Evolutionary conservation across 2,797 vertebrate genomes (phyloP).

Genomic region (Acrossocheilus fasciatus): DNA sequence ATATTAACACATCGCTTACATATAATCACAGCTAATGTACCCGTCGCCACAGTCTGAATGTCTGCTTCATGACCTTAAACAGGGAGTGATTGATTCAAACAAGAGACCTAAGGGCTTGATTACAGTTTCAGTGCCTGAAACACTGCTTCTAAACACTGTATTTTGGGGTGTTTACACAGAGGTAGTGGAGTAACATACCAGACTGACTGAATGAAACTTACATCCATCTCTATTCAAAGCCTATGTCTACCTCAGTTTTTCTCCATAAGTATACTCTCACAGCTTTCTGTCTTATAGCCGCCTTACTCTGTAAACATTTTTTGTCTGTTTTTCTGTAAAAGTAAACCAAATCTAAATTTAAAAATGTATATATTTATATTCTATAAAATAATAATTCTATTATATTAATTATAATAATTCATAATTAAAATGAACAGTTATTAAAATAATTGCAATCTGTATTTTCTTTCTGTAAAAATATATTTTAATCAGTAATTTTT

Average conservation of each 20-base stretch:
- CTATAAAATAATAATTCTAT: too few relatives aligned
- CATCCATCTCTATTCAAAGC: not conserved
- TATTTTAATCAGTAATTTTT: not conserved
- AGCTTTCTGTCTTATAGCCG: not conserved
- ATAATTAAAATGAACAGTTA: too few relatives aligned
- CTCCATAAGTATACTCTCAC: not conserved
- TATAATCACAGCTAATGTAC: constrained; percentile 55
- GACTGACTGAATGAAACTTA: not conserved
- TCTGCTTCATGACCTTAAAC: constrained; percentile 61
- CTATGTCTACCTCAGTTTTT: too few relatives aligned
- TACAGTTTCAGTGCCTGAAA: constrained; percentile 26
- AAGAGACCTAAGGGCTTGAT: constrained; percentile 38
- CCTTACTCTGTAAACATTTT: not conserved
- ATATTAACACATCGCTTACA: constrained; percentile 15
- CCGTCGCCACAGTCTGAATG: constrained; percentile 34
- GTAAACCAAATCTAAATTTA: not conserved
- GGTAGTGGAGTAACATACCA: not conserved
- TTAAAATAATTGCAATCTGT: not conserved
- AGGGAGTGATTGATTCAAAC: constrained; percentile 62
- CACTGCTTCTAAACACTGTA: constrained; percentile 10
- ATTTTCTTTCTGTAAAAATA: not conserved
- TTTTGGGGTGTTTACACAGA: constrained; percentile 16
- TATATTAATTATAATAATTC: too few relatives aligned
- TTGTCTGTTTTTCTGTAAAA: not conserved
- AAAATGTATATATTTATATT: too few relatives aligned